A percentile compares a stretch with the other conserved stretches of the same genome.
Evolutionary conservation across 2,888 invertebrate genomes (phyloP).

Genomic region (Tanytarsus gracilentus): DNA sequence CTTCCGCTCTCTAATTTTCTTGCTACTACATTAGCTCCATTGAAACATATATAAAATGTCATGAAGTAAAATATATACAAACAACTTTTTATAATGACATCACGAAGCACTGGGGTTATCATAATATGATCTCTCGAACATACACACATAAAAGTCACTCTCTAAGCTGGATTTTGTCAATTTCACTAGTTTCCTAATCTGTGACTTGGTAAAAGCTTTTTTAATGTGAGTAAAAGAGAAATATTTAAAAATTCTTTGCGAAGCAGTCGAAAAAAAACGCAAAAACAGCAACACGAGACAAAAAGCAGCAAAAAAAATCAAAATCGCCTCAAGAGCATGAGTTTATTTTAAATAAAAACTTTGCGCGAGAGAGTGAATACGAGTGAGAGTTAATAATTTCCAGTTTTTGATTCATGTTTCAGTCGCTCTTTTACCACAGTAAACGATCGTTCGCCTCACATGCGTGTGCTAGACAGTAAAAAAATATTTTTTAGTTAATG

Average conservation of each 20-base stretch:
- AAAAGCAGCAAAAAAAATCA: not conserved
- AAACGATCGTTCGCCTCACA: not conserved
- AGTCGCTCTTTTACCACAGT: conserved; percentile 5
- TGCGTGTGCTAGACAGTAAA: not conserved
- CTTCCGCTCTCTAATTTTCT: not conserved
- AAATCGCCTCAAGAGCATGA: not conserved
- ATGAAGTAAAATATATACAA: not conserved
- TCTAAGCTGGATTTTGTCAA: no score
- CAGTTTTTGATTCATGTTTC: conserved; percentile 24
- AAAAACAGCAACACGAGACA: no score
- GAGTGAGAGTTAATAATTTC: conserved; percentile 5
- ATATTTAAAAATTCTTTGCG: no score
- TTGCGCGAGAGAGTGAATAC: not conserved
- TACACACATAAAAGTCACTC: no score
- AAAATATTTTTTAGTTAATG: not conserved
- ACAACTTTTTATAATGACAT: no score
- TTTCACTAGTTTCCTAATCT: no score
- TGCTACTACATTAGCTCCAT: not conserved
- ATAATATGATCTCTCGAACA: no score
- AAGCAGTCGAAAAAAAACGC: no score
- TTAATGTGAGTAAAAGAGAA: no score
- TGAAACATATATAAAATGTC: not conserved
- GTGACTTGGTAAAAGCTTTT: no score
- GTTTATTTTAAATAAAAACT: not conserved
- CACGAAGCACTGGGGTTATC: no score